Base-by-base conservation (phyloP, 2,113 vertebrate genomes). In the Mesoclemmys tuberculata region DNA sequence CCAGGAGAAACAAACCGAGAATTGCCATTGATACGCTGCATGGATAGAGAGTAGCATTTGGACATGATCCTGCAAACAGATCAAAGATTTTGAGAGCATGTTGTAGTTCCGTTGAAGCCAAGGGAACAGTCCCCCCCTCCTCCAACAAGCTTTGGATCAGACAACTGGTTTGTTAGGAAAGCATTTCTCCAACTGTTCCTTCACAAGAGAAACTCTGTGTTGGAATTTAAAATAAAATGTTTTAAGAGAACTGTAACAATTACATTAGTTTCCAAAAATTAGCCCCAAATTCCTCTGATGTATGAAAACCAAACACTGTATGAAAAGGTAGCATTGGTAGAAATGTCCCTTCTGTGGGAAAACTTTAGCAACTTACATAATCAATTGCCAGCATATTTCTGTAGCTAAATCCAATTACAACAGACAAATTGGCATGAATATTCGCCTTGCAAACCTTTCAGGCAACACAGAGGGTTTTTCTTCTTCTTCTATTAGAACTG, bases 371-470 rank as follows among this genome's bases (percentile, higher is more conserved):
- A 91, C 84, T 94, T 38, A 0, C 85, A 44, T 26, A 5, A 83
- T 82, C 93, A 11, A 29, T 91, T 79, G 94, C 84, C 91, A 85
- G 48, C 77, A 90, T 82, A 5, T 6, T 13, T 55, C 94, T 93
- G 38, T 71, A 91, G 92, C 84, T 83, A 87, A 95, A 91, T 56
- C 84, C 91, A 94, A 94, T 97, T 95, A 92, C 90, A 85, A 89
- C 91, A 83, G 91, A 94, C 95, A 95, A 95, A 96, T 92, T 96
- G 94, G 91, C 86, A 61, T 38, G 90, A 90, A 77, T 58, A 26
- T 61, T 89, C 8, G 21, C 75, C 81, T 92, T 2, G 5, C 82
- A 12, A 48, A 93, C 88, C 91, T 91, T 93, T 75, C 58, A 4
- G 3, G 82, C 88, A 3, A 55, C 94, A 97, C 94, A 94, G 94